These are phyloP conservation scores for Zaprionus tsacasi DNA, from an alignment of 1,140 invertebrate genomes.

Conservation along the genomic window DNA sequence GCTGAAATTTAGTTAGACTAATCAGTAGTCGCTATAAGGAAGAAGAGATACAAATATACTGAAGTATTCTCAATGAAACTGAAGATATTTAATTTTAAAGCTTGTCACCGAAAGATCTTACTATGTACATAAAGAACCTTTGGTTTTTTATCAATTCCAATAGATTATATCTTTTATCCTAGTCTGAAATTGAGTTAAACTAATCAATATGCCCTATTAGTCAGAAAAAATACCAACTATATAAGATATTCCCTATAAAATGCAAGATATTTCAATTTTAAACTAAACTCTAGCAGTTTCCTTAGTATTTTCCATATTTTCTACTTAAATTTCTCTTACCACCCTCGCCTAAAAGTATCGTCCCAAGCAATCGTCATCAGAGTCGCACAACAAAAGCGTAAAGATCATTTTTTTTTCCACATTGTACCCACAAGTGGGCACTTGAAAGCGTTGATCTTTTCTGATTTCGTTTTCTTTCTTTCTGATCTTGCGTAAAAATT, in stretches of 20 bases:
- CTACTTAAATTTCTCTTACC: conserved; percentile 37
- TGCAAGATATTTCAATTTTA: no score
- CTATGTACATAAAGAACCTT: not conserved
- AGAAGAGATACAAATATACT: not conserved
- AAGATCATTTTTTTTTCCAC: conserved; percentile 52
- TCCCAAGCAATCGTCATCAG: conserved; percentile 34
- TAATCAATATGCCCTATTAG: no score
- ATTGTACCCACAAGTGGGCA: conserved; percentile 77
- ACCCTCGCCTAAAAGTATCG: conserved; percentile 36
- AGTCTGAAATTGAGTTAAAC: no score
- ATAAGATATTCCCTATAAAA: no score
- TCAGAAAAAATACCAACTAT: no score
- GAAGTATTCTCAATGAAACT: no score
- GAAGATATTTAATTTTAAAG: no score
- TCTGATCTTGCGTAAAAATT: conserved; percentile 59
- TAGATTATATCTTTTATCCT: no score
- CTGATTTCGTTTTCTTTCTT: conserved; percentile 72
- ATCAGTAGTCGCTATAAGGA: not conserved
- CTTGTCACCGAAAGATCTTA: not conserved
- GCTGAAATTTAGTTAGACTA: not conserved
- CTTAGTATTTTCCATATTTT: no score
- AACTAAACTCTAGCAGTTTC: no score
- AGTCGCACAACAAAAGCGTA: conserved; percentile 48
- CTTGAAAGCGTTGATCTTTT: conserved; percentile 79
- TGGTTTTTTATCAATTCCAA: no score